phyloP scores from a whole-genome alignment of 2,113 vertebrate species.

The Vidua macroura region DNA sequence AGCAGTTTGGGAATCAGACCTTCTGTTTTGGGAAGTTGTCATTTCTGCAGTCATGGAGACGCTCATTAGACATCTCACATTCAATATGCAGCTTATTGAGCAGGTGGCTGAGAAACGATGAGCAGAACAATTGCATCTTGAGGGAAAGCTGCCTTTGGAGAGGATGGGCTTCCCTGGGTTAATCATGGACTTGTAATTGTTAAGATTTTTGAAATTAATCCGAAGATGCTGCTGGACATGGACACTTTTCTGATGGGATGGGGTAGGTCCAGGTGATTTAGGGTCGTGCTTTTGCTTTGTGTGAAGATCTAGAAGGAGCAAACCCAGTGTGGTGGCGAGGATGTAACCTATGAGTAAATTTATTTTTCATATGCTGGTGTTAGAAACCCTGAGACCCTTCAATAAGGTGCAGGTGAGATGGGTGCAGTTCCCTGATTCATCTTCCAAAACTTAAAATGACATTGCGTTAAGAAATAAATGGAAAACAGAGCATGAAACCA shows the following conservation, averaged over 20 bases:
- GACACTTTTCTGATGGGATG: neutral
- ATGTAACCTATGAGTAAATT: neutral
- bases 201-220: neutral
- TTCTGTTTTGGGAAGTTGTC: neutral
- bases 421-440: neutral
- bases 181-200: rapidly evolving
- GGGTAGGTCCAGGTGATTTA: neutral
- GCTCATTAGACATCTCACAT: neutral
- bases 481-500: neutral
- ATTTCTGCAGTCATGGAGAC: neutral
- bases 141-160: neutral
- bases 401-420: neutral
- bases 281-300: rapidly evolving
- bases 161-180: neutral
- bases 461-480: neutral
- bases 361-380: neutral
- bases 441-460: neutral
- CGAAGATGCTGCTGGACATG: neutral
- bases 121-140: neutral
- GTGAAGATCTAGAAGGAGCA: neutral
- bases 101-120: neutral
- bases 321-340: too few species aligned
- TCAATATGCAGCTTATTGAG: neutral
- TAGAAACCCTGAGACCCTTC: neutral
- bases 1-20: neutral